Evolutionary conservation across 2,797 vertebrate genomes (phyloP).

Genomic region (Oryzias dopingdopingensis): DNA sequence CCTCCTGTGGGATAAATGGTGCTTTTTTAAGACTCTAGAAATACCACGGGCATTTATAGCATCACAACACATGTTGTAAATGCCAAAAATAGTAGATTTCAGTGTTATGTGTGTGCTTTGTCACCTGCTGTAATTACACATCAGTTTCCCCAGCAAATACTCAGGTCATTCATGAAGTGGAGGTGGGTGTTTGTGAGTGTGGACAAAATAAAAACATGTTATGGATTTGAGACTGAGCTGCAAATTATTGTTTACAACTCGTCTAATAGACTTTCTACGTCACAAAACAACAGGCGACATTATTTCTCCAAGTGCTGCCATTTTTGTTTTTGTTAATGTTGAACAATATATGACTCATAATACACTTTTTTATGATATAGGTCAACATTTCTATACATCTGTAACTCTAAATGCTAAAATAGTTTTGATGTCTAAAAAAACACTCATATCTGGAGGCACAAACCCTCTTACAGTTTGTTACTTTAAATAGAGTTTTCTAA

Average conservation of each 20-base stretch:
- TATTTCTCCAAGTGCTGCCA: slow-evolving; percentile 32
- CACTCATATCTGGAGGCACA: too few species aligned
- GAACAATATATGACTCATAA: too few species aligned
- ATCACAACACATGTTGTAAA: slow-evolving; percentile 40
- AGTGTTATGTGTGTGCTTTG: slow-evolving; percentile 59
- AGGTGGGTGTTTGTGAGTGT: slow-evolving; percentile 32
- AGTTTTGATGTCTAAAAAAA: too few species aligned
- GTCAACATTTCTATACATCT: too few species aligned
- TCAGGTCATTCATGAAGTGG: slow-evolving; percentile 40
- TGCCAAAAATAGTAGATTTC: slow-evolving; percentile 51
- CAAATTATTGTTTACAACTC: slow-evolving; percentile 74
- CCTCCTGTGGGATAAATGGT: slow-evolving; percentile 44
- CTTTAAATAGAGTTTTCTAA: too few species aligned
- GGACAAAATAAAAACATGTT: slow-evolving; percentile 70
- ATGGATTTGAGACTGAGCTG: slow-evolving; percentile 63
- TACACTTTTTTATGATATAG: too few species aligned
- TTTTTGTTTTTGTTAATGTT: slow-evolving; percentile 19
- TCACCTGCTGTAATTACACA: slow-evolving; percentile 55
- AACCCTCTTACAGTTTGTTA: too few species aligned
- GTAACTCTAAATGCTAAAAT: too few species aligned
- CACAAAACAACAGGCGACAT: slow-evolving; percentile 53
- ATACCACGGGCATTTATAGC: slow-evolving; percentile 42
- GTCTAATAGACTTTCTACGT: slow-evolving; percentile 60
- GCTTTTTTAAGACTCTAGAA: slow-evolving; percentile 43
- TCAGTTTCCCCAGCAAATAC: slow-evolving; percentile 40